Conservation (phyloP, 2,888 invertebrate genomes). For the Drosophila lacicola region DNA sequence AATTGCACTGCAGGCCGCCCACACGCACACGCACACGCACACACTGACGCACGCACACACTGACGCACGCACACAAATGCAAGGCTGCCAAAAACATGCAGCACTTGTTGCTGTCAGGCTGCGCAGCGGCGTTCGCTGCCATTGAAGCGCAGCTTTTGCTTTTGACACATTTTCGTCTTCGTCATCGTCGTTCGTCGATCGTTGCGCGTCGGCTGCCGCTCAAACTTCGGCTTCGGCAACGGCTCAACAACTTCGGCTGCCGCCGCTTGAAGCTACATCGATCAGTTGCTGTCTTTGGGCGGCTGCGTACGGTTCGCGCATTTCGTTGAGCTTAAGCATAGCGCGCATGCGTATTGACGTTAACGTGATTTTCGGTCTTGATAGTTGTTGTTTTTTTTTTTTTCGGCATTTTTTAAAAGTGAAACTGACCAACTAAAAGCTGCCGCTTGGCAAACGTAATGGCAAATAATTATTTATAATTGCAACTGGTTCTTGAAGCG, state of each 20-base stretch:
- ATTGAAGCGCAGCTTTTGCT: conserved; percentile 71
- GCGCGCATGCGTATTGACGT: conserved; percentile 40
- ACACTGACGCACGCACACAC: conserved; percentile 7
- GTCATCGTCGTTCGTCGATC: background rate
- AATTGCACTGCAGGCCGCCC: conserved; percentile 39
- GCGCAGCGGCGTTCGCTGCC: conserved; percentile 11
- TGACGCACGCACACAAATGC: conserved; percentile 11
- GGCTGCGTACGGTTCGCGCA: conserved; percentile 68
- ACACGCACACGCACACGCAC: conserved; percentile 25
- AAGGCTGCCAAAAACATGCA: conserved; percentile 36
- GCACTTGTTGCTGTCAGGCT: conserved; percentile 33
- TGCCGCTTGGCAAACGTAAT: conserved; percentile 38
- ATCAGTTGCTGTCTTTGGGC: conserved; percentile 75
- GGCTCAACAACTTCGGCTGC: conserved; percentile 21
- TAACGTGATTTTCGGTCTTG: conserved; percentile 17
- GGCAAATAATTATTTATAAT: conserved; percentile 36
- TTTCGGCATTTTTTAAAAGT: conserved; percentile 50
- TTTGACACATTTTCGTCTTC: conserved; percentile 69
- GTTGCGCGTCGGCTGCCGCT: conserved; percentile 20
- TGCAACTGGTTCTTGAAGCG: conserved; percentile 31
- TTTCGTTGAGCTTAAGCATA: conserved; percentile 16
- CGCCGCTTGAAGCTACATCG: conserved; percentile 51
- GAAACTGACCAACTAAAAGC: conserved; percentile 58
- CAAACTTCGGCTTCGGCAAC: conserved; percentile 12
- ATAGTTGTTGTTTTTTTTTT: conserved; percentile 14